These are phyloP conservation scores for Oostethus manadensis DNA, from an alignment of 2,113 vertebrate species.

Conservation along the genomic window DNA sequence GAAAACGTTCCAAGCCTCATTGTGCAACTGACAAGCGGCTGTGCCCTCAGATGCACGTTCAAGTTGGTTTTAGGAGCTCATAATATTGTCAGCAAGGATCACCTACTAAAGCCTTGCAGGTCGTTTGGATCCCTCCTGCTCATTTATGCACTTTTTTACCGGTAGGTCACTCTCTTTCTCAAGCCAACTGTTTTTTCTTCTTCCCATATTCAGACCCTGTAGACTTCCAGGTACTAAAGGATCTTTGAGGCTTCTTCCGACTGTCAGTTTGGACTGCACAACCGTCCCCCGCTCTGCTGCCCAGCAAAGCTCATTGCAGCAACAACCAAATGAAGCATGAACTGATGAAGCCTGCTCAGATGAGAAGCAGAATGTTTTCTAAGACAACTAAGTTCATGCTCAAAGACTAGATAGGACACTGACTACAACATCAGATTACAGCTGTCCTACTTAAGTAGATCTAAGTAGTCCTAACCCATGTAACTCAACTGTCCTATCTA, in stretches of 20 bases:
- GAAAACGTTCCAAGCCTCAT: constrained; percentile 14
- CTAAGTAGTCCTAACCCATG: no score
- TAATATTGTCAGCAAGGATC: constrained; percentile 41
- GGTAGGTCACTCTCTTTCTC: constrained; percentile 23
- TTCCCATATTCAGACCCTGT: no score
- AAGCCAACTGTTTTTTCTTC: constrained; percentile 36
- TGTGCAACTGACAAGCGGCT: constrained; percentile 29
- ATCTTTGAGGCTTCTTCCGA: constrained; percentile 54
- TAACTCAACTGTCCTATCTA: no score
- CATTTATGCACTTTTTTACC: constrained; percentile 27
- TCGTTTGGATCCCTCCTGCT: constrained; percentile 21
- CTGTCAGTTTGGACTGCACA: constrained; percentile 51
- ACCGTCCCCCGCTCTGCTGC: constrained; percentile 21
- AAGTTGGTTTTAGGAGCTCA: constrained; percentile 29
- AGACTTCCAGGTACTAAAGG: constrained; percentile 46
- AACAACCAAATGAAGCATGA: no score
- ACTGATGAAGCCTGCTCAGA: no score
- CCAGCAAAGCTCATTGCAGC: constrained; percentile 27
- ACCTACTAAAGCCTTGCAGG: constrained; percentile 44
- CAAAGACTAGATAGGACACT: no score
- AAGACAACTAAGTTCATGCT: no score
- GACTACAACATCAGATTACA: no score
- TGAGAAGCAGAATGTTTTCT: no score
- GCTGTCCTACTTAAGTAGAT: no score
- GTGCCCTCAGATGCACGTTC: constrained; percentile 19